Conservation (phyloP, 2,888 invertebrate genomes). For the Oxytorus armatus region DNA sequence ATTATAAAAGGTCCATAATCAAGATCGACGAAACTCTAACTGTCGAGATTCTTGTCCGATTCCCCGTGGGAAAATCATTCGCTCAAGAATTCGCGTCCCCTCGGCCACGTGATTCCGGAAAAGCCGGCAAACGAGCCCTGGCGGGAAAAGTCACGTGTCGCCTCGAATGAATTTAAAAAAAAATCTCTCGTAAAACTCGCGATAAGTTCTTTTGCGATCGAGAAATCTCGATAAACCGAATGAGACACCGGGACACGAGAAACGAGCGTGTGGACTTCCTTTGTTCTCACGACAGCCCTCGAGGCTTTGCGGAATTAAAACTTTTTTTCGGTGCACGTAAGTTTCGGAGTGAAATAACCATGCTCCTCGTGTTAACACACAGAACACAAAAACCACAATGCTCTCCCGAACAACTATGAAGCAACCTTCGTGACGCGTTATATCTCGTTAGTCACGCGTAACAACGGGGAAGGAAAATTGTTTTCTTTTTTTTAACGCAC, state of each 20-base stretch:
- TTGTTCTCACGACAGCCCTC: constrained; percentile 40
- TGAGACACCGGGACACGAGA: not conserved
- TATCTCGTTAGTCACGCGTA: no score
- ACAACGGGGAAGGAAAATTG: no score
- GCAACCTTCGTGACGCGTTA: no score
- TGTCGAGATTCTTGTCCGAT: not conserved
- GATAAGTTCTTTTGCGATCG: not conserved
- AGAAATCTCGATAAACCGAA: constrained; percentile 16
- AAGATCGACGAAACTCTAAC: not conserved
- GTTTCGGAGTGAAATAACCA: not conserved
- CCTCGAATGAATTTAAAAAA: not conserved
- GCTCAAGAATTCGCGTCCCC: not conserved
- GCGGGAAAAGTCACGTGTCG: constrained; percentile 62
- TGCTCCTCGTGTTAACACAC: not conserved
- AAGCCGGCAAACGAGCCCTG: constrained; percentile 42
- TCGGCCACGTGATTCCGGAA: constrained; percentile 46
- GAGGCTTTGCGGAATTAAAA: constrained; percentile 14
- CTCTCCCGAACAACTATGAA: no score
- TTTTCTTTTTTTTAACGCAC: not conserved
- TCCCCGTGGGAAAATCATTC: not conserved
- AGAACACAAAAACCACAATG: not conserved
- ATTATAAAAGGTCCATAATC: no score
- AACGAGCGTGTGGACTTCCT: constrained; percentile 13
- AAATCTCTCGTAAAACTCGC: not conserved
- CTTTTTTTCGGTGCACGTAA: constrained; percentile 17